These are phyloP conservation scores for Poeciliopsis gracilis DNA, from an alignment of 2,797 vertebrate species.

Conservation along the genomic window DNA sequence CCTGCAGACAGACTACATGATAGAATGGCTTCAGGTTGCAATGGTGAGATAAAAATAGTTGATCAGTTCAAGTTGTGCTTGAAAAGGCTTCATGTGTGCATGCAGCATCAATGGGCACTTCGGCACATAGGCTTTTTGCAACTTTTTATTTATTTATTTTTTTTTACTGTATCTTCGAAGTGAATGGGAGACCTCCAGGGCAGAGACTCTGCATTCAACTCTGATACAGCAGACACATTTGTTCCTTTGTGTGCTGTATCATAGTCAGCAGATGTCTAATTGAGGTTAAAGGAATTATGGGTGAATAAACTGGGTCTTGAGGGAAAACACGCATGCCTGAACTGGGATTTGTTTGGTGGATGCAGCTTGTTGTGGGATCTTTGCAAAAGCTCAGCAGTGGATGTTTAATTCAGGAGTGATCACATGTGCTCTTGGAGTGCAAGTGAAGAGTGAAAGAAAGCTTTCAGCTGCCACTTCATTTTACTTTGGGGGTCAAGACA, in stretches of 20 bases:
- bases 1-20: conserved; percentile 21
- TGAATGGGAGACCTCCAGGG: conserved; percentile 49
- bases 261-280: conserved; percentile 75
- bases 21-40: conserved; percentile 14
- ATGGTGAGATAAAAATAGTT: conserved; percentile 35
- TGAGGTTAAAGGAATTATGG: conserved; percentile 76
- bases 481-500: conserved; percentile 49
- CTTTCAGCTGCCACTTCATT: conserved; percentile 40
- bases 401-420: conserved; percentile 68
- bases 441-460: conserved; percentile 41
- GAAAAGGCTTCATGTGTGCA: conserved; percentile 27
- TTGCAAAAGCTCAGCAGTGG: conserved; percentile 41
- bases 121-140: conserved; percentile 23
- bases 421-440: conserved; percentile 31
- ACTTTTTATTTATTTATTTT: neutral
- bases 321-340: conserved; percentile 58
- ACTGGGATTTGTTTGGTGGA: conserved; percentile 55
- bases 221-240: conserved; percentile 53
- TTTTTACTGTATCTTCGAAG: conserved; percentile 36
- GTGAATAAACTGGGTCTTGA: conserved; percentile 72
- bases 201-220: conserved; percentile 50
- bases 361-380: conserved; percentile 40
- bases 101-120: conserved; percentile 10
- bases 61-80: conserved; percentile 23
- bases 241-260: conserved; percentile 63